Evolutionary conservation across 2,113 vertebrate species (phyloP), one percentile per base, ranked within the genome.

Genomic region (Aphelocoma coerulescens): DNA sequence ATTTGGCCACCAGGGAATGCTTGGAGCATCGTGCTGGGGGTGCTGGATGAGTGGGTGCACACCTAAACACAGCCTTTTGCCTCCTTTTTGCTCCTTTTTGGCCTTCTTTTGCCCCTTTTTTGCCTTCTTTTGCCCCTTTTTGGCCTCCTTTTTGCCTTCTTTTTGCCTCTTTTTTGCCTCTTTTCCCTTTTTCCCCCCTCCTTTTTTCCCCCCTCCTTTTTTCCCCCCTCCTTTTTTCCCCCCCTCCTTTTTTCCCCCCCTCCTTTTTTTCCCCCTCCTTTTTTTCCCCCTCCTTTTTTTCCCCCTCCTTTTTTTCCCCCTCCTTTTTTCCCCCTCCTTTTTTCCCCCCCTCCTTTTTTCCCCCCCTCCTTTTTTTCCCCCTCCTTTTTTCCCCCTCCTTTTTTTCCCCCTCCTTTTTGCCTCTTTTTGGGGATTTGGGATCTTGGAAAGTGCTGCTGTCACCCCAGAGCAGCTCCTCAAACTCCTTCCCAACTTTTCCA

Each of bases 391-490:
- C 24, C 7, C 7, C 49, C 24, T 24, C 23, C 23, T 15, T 49
- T 35, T 35, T 59, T 24, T 4, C 13, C 13, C 5, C 12, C 7
- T 24, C 16, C 11, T 11, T 44, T 44, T 41, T 10, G 6, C 20
- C 9, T n/a, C 32, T 58, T 43, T 58, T 3, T 11, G 30, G n/a
- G 63, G 33, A 12, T 16, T 16, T 30, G 15, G 0, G 6, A 0
- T 14, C 6, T 19, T 26, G n/a, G 33, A n/a, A 6, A 41, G 35
- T 5, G 33, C n/a, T 65, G 79, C 16, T 32, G 51, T 37, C 33
- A 32, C 14, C 37, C 32, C 41, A 43, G 33, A 46, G 41, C 26
- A 59, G 39, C 67, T 54, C 10, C 3, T 33, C 49, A 48, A 63
- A 8, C 39, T 57, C 44, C 30, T 37, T 30, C 22, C 49, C 75